Conservation (phyloP, 1,140 invertebrate genomes). For the Euschistus heros region DNA sequence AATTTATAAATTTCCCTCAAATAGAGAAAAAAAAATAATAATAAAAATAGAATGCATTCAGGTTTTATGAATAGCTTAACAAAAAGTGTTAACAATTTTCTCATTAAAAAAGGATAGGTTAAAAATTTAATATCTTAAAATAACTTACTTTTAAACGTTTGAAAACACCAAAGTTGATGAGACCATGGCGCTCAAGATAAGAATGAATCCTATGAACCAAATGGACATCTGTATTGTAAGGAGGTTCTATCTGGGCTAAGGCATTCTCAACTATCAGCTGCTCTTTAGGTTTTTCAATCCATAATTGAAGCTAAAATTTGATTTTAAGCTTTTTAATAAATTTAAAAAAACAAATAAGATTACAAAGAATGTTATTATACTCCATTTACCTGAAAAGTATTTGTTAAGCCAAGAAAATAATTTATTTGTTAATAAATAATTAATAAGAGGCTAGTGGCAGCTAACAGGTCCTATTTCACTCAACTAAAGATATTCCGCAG, state of each 20-base stretch:
- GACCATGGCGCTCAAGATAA: slow-evolving; percentile 90
- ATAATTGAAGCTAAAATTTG: slow-evolving; percentile 76
- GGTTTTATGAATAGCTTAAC: neutral
- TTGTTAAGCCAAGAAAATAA: too few relatives aligned
- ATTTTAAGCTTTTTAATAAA: too few relatives aligned
- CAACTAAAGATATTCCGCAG: too few relatives aligned
- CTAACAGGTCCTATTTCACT: too few relatives aligned
- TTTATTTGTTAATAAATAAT: too few relatives aligned
- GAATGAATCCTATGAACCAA: slow-evolving; percentile 77
- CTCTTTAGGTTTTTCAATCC: slow-evolving; percentile 91
- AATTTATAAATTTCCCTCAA: neutral
- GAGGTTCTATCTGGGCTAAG: slow-evolving; percentile 71
- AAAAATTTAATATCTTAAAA: neutral
- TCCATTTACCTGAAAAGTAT: too few relatives aligned
- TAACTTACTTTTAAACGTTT: slow-evolving; percentile 60
- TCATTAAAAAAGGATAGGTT: too few relatives aligned
- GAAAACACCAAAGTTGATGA: slow-evolving; percentile 97
- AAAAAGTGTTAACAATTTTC: too few relatives aligned
- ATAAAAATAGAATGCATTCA: neutral
- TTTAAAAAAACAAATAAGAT: too few relatives aligned
- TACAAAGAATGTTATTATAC: too few relatives aligned
- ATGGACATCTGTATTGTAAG: slow-evolving; percentile 82
- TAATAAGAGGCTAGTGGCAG: too few relatives aligned
- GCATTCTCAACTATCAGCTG: slow-evolving; percentile 77
- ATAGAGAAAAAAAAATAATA: neutral